Conservation (phyloP, 1,140 invertebrate species). For the Anagrus nilaparvatae region DNA sequence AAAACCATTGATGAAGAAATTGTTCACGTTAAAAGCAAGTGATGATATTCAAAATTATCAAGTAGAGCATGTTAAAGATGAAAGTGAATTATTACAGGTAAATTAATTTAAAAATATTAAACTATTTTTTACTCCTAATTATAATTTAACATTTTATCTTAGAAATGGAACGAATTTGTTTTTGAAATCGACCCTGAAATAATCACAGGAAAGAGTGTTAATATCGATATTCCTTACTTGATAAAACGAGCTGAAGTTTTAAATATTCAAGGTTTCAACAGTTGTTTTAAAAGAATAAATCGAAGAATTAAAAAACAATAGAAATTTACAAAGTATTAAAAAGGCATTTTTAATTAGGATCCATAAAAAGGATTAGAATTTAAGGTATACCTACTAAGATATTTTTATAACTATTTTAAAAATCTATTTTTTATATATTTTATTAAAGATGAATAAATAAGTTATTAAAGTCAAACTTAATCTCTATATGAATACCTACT, state of each 20-base stretch:
- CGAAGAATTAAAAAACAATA: no score
- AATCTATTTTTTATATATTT: no score
- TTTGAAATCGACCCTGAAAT: slow-evolving; percentile 94
- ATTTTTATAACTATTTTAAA: no score
- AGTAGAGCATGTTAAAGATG: slow-evolving; percentile 73
- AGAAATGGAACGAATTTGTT: slow-evolving; percentile 95
- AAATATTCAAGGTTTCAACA: slow-evolving; percentile 63
- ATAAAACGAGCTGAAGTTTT: slow-evolving; percentile 82
- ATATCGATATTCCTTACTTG: slow-evolving; percentile 96
- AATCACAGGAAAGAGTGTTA: slow-evolving; percentile 98
- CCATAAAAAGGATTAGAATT: no score
- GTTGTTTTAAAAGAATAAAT: slow-evolving; percentile 77
- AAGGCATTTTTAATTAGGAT: no score
- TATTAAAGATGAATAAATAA: no score
- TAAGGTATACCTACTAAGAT: no score
- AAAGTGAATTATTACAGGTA: slow-evolving; percentile 61
- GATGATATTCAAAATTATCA: slow-evolving; percentile 90
- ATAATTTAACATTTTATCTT: slow-evolving; percentile 23
- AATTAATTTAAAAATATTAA: slow-evolving; percentile 5
- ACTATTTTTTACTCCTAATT: slow-evolving; percentile 10
- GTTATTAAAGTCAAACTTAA: no score
- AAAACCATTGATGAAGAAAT: slow-evolving; percentile 88
- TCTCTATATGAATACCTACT: no score
- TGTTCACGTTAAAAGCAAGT: slow-evolving; percentile 92
- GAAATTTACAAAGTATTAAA: no score